Evolutionary conservation across 2,797 vertebrate genomes (phyloP), one percentile per base, ranked within the genome.

Genomic region (Hylomyscus alleni): DNA sequence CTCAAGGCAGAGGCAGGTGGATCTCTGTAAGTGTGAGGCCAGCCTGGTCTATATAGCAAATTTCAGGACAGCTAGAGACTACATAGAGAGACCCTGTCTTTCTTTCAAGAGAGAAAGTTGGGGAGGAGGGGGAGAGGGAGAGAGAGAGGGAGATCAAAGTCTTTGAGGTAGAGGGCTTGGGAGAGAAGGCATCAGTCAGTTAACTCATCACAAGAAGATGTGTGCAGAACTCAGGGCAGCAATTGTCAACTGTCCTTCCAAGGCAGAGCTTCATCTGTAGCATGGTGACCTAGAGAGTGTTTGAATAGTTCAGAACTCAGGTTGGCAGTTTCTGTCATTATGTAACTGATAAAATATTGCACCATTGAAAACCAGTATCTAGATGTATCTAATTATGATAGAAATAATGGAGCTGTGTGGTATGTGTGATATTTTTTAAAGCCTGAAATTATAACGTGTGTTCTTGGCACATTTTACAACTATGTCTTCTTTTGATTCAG

Each of bases 401-500:
- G 31, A 82, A 92, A 96, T 29, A 62, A 40, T 4, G 26, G n/a
- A 94, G 1, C 2, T 88, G 34, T 95, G 82, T 80, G 9, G 0
- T 40, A 0, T 52, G 88, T 40, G 95, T 75, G 26, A 44, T 91
- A n/a, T 37, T 29, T 89, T 86, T 77, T 78, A 77, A 81, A 84
- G 76, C n/a, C 89, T 83, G 86, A 73, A n/a, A 34, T 67, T 83
- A 83, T 54, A 56, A 69, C 93, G 69, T 22, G 47, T 67, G 31
- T 12, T 44, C 52, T 93, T 96, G 56, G 37, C 86, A 11, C 54
- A 80, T 89, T 89, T 95, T 81, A 91, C 97, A 94, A 94, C 1
- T 6, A 67, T 34, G 95, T 13, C 93, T 56, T 97, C 97, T 97
- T 94, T 98, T 73, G 84, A 94, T 92, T 95, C 98, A 99, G 99